Evolutionary conservation across 2,113 vertebrate species (phyloP).

Genomic region (Rhynchopsitta pachyrhyncha): DNA sequence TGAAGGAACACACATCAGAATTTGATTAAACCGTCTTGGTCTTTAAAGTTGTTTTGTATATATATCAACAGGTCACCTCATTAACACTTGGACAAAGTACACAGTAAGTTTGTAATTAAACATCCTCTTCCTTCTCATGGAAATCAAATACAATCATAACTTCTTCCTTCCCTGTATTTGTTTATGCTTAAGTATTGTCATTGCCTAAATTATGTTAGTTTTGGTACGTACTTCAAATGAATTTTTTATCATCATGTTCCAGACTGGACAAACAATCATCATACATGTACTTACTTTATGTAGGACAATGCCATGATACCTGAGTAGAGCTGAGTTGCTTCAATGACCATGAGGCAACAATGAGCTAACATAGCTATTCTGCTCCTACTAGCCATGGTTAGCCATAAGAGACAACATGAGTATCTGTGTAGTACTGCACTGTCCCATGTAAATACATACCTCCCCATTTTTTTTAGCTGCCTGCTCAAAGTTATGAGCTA

Average conservation of each 20-base stretch:
- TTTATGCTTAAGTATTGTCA: constrained; percentile 14
- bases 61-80: background rate
- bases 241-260: constrained; percentile 40
- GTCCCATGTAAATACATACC: background rate
- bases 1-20: constrained; percentile 30
- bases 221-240: constrained; percentile 66
- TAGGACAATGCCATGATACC: background rate
- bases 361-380: background rate
- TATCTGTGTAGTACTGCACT: background rate
- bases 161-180: constrained; percentile 54
- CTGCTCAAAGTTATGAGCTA: background rate
- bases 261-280: constrained; percentile 37
- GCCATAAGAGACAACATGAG: background rate
- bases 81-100: constrained; percentile 67
- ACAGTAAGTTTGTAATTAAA: constrained; percentile 62
- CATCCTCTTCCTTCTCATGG: constrained; percentile 60
- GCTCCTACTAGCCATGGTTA: background rate
- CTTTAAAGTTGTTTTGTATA: constrained; percentile 65
- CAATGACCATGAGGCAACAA: background rate
- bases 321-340: background rate
- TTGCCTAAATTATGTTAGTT: constrained; percentile 42
- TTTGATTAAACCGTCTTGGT: constrained; percentile 21
- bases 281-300: background rate
- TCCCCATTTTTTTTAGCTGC: background rate
- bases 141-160: constrained; percentile 49